phyloP scores from a whole-genome alignment of 2,797 vertebrate species.

The Loris lydekkerianus region DNA sequence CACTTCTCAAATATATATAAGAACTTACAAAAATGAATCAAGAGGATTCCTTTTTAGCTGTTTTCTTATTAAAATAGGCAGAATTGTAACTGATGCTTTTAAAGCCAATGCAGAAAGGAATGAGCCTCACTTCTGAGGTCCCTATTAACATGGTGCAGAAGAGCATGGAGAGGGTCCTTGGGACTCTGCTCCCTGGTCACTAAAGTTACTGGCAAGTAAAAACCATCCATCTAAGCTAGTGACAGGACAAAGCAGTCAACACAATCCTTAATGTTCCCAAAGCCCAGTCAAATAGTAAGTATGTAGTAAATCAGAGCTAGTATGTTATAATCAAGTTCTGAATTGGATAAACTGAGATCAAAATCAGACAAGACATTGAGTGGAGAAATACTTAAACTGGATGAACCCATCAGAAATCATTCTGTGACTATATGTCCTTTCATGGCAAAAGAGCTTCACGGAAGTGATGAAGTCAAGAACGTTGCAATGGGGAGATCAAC shows the following conservation, averaged over 20 bases:
- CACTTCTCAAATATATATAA: background rate
- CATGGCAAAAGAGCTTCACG: background rate
- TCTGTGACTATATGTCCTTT: background rate
- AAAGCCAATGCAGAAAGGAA: background rate
- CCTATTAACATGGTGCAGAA: too few species aligned
- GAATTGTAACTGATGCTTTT: background rate
- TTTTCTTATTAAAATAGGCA: background rate
- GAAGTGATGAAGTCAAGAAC: background rate
- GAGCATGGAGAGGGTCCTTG: background rate
- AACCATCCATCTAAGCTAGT: background rate
- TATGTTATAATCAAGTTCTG: background rate
- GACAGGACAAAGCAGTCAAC: background rate
- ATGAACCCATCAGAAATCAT: too few species aligned
- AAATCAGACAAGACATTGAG: background rate
- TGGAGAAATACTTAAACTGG: background rate
- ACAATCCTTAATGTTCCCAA: background rate
- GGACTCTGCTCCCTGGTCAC: background rate
- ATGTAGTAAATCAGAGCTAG: background rate
- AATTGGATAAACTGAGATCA: background rate
- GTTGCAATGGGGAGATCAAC: background rate
- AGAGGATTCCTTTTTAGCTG: background rate
- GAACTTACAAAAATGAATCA: background rate
- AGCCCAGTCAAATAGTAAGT: background rate
- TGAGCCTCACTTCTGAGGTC: background rate
- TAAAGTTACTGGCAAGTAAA: too few species aligned